Percentiles rank a stretch among this genome's conserved stretches.
phyloP scores from a whole-genome alignment of 2,113 vertebrate species.

The Alosa alosa region DNA sequence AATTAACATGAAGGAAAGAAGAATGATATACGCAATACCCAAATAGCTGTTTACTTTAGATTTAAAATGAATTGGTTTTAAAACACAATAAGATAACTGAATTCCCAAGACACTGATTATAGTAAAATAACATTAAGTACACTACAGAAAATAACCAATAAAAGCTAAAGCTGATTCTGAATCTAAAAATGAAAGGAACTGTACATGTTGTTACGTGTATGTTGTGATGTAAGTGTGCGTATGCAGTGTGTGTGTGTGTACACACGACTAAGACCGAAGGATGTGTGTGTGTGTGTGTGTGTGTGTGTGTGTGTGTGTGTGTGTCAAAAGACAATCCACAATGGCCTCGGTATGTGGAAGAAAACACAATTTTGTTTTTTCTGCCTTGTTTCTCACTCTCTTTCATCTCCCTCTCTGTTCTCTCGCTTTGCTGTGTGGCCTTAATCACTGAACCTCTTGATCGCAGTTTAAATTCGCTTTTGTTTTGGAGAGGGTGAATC shows the following conservation, averaged over 20 bases:
- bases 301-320: background rate
- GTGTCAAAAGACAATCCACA: background rate
- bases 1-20: background rate
- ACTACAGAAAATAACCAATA: background rate
- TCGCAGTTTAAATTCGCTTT: background rate
- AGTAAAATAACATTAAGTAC: background rate
- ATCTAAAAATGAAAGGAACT: background rate
- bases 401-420: background rate
- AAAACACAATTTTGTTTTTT: background rate
- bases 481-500: constrained; percentile 13
- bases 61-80: background rate
- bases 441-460: background rate
- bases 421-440: background rate
- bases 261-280: background rate
- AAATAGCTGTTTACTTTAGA: background rate
- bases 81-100: background rate
- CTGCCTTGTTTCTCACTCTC: background rate
- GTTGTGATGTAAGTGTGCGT: background rate
- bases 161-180: background rate
- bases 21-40: background rate
- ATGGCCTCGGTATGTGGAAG: background rate
- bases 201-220: background rate
- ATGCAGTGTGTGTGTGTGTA: background rate
- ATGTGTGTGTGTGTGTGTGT: background rate
- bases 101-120: background rate